phyloP scores from a whole-genome alignment of 2,888 invertebrate genomes.

The Lasioglossum zephyrum region DNA sequence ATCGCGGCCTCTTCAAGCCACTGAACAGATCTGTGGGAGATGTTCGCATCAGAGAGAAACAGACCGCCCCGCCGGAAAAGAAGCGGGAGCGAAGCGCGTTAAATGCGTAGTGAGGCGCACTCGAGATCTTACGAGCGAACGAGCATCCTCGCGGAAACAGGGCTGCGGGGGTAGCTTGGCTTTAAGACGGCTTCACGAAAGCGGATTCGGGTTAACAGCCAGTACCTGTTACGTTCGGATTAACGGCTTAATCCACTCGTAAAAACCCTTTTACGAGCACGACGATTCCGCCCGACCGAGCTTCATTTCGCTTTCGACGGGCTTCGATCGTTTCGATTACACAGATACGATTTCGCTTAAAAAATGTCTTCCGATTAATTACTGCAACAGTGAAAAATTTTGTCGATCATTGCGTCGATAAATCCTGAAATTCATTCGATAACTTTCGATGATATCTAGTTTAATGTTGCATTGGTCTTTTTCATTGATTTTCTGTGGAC shows the following conservation, averaged over 20 bases:
- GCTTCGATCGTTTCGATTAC: background rate
- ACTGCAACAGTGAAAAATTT: background rate
- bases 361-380: background rate
- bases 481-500: background rate
- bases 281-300: background rate
- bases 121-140: constrained; percentile 39
- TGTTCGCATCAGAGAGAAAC: background rate
- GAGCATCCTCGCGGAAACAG: constrained; percentile 10
- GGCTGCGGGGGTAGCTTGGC: background rate
- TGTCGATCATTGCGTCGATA: background rate
- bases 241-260: background rate
- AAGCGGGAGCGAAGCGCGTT: background rate
- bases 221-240: constrained; percentile 35
- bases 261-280: background rate
- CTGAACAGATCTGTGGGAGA: background rate
- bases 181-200: constrained; percentile 33
- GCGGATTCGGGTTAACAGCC: constrained; percentile 41
- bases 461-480: background rate
- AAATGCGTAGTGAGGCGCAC: constrained; percentile 8
- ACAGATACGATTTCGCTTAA: too few relatives aligned
- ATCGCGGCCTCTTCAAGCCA: constrained; percentile 4
- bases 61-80: background rate
- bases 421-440: background rate
- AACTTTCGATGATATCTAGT: background rate
- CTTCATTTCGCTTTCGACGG: background rate